Percentiles rank a stretch among this genome's conserved stretches.
phyloP scores from a whole-genome alignment of 2,797 vertebrate species.

The Spheniscus humboldti region DNA sequence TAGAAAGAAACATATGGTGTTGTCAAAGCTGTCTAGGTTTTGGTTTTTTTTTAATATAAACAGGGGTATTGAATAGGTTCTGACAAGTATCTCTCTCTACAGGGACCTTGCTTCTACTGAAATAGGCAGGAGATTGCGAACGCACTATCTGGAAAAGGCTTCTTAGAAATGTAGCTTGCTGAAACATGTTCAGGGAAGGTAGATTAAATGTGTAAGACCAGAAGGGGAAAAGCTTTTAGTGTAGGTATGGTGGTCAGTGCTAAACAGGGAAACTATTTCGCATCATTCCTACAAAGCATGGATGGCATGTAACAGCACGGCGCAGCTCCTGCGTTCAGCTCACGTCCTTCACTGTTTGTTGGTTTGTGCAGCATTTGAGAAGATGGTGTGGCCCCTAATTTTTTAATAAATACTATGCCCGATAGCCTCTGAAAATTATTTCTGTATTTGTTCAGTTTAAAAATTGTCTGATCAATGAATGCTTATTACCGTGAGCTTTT shows the following conservation, averaged over 20 bases:
- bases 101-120: neutral
- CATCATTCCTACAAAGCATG: neutral
- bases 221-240: neutral
- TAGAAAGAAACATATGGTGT: neutral
- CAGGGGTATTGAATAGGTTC: neutral
- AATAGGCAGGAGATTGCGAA: neutral
- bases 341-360: accelerated
- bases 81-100: neutral
- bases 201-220: neutral
- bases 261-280: neutral
- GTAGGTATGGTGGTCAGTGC: no score
- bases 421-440: neutral
- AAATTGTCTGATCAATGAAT: neutral
- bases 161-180: neutral
- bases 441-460: neutral
- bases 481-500: neutral
- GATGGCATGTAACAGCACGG: accelerated
- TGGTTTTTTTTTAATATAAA: neutral
- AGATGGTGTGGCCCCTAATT: accelerated
- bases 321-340: neutral
- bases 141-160: neutral
- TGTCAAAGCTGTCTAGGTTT: neutral
- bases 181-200: neutral
- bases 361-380: neutral
- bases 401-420: neutral